Conservation (phyloP, 2,797 vertebrate genomes). For the Lycodopsis pacificus region DNA sequence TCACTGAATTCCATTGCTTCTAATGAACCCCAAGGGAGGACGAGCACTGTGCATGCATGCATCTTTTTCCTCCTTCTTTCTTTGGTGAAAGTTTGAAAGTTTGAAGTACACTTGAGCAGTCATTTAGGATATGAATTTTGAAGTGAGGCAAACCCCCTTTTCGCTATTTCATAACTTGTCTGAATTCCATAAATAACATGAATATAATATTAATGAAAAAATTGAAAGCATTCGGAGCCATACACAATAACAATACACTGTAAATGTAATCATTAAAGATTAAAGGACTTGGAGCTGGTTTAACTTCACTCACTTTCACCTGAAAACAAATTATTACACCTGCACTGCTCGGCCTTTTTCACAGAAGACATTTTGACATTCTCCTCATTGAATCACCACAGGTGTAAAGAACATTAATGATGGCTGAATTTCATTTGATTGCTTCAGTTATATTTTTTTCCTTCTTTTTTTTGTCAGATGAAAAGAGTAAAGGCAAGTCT, state of each 20-base stretch:
- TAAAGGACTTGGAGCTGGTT: background rate
- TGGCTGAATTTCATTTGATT: background rate
- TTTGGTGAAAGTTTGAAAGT: conserved; percentile 71
- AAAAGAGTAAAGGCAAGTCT: background rate
- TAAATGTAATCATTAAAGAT: conserved; percentile 3
- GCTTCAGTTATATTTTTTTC: background rate
- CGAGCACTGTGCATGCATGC: conserved; percentile 66
- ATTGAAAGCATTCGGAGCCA: background rate
- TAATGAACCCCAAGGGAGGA: conserved; percentile 84
- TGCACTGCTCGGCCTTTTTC: background rate
- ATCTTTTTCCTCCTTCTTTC: conserved; percentile 45
- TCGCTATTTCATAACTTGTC: background rate
- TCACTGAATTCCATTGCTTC: conserved; percentile 84
- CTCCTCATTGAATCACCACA: background rate
- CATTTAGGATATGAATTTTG: conserved; percentile 47
- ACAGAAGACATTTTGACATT: background rate
- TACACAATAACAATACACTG: background rate
- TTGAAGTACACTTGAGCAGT: conserved; percentile 60
- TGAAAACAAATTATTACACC: background rate
- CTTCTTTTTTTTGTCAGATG: background rate
- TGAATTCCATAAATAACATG: background rate
- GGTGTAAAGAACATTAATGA: background rate
- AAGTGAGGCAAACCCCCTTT: conserved; percentile 9
- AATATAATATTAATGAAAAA: background rate
- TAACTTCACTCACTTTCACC: background rate